Conservation (phyloP, 92 coral and sea anemone genomes). For the Palythoa caribaeorum region DNA sequence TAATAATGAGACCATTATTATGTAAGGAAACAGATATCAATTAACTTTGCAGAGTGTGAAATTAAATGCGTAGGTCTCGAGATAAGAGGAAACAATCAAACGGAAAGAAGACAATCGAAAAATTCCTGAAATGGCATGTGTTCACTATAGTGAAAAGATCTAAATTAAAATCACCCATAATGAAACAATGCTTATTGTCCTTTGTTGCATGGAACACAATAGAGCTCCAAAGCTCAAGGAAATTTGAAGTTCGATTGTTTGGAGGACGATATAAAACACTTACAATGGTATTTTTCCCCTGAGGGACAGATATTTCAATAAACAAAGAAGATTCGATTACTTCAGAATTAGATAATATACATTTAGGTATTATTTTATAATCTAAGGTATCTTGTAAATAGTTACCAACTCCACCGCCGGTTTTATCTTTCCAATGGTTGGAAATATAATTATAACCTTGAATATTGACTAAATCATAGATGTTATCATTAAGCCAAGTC, state of each 20-base stretch:
- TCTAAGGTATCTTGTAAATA: not conserved
- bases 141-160: not conserved
- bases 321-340: not conserved
- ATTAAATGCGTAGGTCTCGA: constrained; percentile 14
- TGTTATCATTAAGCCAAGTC: too few relatives aligned
- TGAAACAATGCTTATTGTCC: constrained; percentile 1
- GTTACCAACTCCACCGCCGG: not conserved
- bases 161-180: constrained; percentile 21
- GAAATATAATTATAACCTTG: too few relatives aligned
- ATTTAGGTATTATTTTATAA: not conserved
- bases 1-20: constrained; percentile 6
- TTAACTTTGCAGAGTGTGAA: constrained; percentile 8
- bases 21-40: constrained; percentile 8
- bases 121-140: too few relatives aligned
- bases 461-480: too few relatives aligned
- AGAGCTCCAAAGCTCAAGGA: not conserved
- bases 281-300: constrained; percentile 1
- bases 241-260: not conserved
- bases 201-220: not conserved
- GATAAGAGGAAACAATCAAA: not conserved
- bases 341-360: not conserved
- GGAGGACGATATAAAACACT: constrained; percentile 24
- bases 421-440: not conserved
- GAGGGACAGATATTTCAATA: not conserved
- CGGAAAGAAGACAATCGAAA: not conserved